A percentile compares a stretch with the other conserved stretches of the same genome.
Evolutionary conservation across 2,888 invertebrate genomes (phyloP).

Genomic region (Malthinus seriepunctatus): DNA sequence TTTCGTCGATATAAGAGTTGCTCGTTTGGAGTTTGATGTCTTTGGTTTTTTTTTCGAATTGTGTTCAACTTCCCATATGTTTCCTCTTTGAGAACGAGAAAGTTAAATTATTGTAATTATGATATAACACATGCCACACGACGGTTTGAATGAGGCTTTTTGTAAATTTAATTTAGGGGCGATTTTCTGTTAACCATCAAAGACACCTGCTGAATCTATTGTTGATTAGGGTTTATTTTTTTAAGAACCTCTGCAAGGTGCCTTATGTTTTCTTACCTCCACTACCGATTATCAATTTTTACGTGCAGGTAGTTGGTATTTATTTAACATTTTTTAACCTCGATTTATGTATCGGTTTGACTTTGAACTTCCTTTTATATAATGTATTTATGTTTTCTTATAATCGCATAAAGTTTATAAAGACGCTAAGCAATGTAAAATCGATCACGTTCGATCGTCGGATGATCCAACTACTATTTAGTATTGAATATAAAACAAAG

Average conservation of each 20-base stretch:
- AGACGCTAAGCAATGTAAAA: conserved; percentile 21
- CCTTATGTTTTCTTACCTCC: conserved; percentile 29
- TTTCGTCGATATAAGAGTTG: conserved; percentile 40
- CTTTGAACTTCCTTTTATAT: conserved; percentile 5
- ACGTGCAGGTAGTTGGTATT: conserved; percentile 14
- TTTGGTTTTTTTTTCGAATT: conserved; percentile 14
- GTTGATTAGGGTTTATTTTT: conserved; percentile 24
- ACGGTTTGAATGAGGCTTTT: conserved; percentile 36
- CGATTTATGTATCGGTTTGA: conserved; percentile 1
- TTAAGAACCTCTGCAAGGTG: conserved; percentile 29
- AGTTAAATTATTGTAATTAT: conserved; percentile 52
- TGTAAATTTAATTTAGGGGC: conserved; percentile 34
- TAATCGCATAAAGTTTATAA: conserved; percentile 5
- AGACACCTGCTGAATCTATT: conserved; percentile 32
- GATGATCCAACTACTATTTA: conserved; percentile 19
- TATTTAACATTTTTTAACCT: neutral
- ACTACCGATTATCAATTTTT: conserved; percentile 17
- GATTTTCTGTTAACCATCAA: conserved; percentile 23
- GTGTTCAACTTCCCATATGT: conserved; percentile 40
- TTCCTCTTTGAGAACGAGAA: conserved; percentile 27
- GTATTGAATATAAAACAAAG: conserved; percentile 24
- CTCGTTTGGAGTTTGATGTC: conserved; percentile 25
- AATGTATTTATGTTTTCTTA: neutral
- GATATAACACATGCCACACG: conserved; percentile 51
- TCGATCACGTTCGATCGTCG: conserved; percentile 29